Evolutionary conservation across 1,140 invertebrate species (phyloP), one percentile per base, ranked within the genome.

Genomic region (Megathymus violae): DNA sequence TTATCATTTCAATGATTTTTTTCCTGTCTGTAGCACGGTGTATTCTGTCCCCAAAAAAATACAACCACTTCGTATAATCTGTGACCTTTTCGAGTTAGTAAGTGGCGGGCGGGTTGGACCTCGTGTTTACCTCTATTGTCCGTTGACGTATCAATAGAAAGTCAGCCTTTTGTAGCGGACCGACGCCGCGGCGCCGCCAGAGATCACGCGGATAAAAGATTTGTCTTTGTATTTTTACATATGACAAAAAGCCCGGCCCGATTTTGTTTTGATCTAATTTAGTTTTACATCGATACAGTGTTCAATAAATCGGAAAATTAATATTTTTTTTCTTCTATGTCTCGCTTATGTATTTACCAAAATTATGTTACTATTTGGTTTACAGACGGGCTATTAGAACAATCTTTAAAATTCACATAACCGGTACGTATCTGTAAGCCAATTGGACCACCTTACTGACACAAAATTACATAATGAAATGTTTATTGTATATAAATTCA

Each of bases 81-180:
- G 58, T 59, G 66, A 78, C 72, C 62, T 77, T 77, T 74, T 67
- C 71, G 59, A 59, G 61, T 71, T 64, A 62, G 50, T 62, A 64
- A 67, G 61, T 51, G n/a, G n/a, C n/a, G n/a, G 44, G 56, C 59
- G 56, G 43, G 65, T 47, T 56, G 47, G 58, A 41, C 34, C 19
- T 50, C 62, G 61, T 62, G 59, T 67, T 71, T 64, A 46, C 22
- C 62, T 22, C 62, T 64, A 74, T 80, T 80, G 75, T 80, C 62
- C 67, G 16, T 17, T 68, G 75, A 71, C 62, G 74, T 78, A 73
- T 76, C 74, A 78, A 78, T 80, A 64, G 76, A 40, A 51, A 16
- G 43, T 27, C 43, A 64, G 60, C 62, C 72, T 71, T 74, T 74
- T 69, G 69, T 71, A 66, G 44, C 13, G 43, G 59, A 27, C 40